A percentile compares a stretch with the other conserved stretches of the same genome.
Conservation (phyloP, 2,888 invertebrate genomes). For the Caenorhabditis auriculariae region DNA sequence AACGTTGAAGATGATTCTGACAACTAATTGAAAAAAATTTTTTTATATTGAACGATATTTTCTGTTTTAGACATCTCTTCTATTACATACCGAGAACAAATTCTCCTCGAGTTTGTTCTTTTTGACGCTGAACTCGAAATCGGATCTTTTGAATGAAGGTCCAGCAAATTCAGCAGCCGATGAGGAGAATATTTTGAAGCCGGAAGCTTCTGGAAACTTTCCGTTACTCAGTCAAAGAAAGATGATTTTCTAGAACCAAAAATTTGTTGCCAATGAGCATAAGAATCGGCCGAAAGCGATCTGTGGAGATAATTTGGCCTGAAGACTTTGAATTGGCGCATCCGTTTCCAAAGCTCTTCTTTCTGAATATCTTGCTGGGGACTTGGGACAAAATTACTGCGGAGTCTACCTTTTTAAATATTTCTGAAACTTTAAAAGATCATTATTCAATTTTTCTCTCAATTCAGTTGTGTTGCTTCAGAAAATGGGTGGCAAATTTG, state of each 20-base stretch:
- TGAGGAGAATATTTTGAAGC: conserved; percentile 23
- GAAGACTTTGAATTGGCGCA: conserved; percentile 47
- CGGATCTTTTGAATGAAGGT: conserved; percentile 24
- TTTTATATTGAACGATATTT: too few relatives aligned
- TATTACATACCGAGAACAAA: conserved; percentile 27
- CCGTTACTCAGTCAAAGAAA: not conserved
- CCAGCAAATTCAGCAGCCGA: conserved; percentile 23
- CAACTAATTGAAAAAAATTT: too few relatives aligned
- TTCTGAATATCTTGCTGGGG: conserved; percentile 27
- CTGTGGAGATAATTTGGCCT: conserved; percentile 41
- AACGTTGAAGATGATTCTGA: too few relatives aligned
- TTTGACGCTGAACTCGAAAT: conserved; percentile 4
- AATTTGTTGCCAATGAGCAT: conserved; percentile 22
- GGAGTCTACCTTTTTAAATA: too few relatives aligned
- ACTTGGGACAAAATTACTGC: too few relatives aligned
- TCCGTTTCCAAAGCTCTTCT: conserved; percentile 39
- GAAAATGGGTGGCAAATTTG: too few relatives aligned
- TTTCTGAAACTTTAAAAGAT: too few relatives aligned
- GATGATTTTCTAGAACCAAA: conserved; percentile 4
- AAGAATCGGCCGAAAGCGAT: conserved; percentile 34
- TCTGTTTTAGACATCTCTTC: too few relatives aligned
- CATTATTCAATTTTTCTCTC: too few relatives aligned
- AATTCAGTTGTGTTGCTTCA: too few relatives aligned
- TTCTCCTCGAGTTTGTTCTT: conserved; percentile 8
- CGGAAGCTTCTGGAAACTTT: conserved; percentile 17